phyloP scores from a whole-genome alignment of 2,113 vertebrate genomes.

The Leucosticte australis region DNA sequence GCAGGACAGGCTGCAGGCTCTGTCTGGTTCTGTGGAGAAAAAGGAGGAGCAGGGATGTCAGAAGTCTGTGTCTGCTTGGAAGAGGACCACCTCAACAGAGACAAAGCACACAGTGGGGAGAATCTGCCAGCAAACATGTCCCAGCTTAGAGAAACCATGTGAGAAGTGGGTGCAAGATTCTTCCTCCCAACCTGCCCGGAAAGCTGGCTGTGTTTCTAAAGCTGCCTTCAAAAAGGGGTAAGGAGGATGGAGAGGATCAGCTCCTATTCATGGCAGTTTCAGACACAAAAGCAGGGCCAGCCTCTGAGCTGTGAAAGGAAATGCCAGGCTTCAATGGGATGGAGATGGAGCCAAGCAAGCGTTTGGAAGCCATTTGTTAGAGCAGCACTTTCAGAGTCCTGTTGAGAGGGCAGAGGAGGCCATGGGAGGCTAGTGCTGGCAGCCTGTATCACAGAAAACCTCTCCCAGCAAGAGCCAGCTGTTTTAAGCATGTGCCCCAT shows the following conservation, averaged over 20 bases:
- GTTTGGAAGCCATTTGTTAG: conserved; percentile 37
- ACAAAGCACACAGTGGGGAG: neutral
- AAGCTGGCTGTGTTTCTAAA: conserved; percentile 4
- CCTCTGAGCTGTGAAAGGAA: conserved; percentile 12
- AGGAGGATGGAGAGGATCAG: neutral
- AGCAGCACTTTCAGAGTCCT: conserved; percentile 17
- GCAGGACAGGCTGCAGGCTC: neutral
- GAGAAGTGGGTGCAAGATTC: neutral
- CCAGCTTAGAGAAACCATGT: neutral
- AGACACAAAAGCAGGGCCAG: conserved; percentile 6
- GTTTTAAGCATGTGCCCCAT: neutral
- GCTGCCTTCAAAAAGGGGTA: neutral
- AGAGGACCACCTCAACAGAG: neutral
- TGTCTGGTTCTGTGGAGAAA: neutral
- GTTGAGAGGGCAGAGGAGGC: conserved; percentile 21
- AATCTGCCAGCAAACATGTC: neutral
- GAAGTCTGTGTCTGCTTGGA: neutral
- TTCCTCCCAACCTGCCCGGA: neutral
- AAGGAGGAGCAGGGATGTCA: neutral
- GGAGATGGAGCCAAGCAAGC: conserved; percentile 43
- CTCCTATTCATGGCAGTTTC: neutral
- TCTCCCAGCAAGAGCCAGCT: conserved; percentile 1
- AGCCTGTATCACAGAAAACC: neutral
- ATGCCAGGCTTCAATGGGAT: neutral
- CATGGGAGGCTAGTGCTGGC: conserved; percentile 43